Evolutionary conservation across 2,888 invertebrate species (phyloP), one percentile per base, ranked within the genome.

Genomic region (Schizaphis graminum): DNA sequence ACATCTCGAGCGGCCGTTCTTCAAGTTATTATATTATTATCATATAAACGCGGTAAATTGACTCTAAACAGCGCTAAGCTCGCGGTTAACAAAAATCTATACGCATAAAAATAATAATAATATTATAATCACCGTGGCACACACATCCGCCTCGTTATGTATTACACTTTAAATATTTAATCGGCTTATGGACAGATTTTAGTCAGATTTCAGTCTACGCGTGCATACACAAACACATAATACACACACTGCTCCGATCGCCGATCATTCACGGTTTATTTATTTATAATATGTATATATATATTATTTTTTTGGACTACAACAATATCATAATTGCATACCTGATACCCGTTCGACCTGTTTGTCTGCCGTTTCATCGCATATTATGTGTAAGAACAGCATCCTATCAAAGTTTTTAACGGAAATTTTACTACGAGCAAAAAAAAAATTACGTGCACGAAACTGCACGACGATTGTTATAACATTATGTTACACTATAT

Each of bases 131-230:
- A 77, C 77, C 77, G 35, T 35, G 77, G 77, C 77, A 24, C 77
- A 35, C 77, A 77, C 77, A 35, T 77, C 77, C 77, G 77, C 77
- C 77, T 35, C 21, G 35, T 77, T 21, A 8, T 77, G 35, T 8
- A 77, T 21, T 77, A 77, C 77, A 77, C 35, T 77, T 35, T 35
- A 35, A 77, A 77, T 77, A 77, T 77, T 77, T 77, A 77, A 77
- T 77, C 77, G 77, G 77, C 77, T 77, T 77, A 77, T 77, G 77
- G 77, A 35, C 77, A 77, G 77, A 77, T 67, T n/a, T n/a, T 3
- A n/a, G 61, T 61, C 61, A 13, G 61, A 61, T 35, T 77, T 77
- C 21, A 35, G 77, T 77, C 35, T 21, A 8, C 77, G 4, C 61
- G 26, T 28, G 10, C 3, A 11, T 28, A 28, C 28, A 28, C 61